Percentiles rank a stretch among this genome's conserved stretches.
These are phyloP conservation scores for Oophaga pumilio DNA, from an alignment of 2,113 vertebrate genomes.

Conservation along the genomic window DNA sequence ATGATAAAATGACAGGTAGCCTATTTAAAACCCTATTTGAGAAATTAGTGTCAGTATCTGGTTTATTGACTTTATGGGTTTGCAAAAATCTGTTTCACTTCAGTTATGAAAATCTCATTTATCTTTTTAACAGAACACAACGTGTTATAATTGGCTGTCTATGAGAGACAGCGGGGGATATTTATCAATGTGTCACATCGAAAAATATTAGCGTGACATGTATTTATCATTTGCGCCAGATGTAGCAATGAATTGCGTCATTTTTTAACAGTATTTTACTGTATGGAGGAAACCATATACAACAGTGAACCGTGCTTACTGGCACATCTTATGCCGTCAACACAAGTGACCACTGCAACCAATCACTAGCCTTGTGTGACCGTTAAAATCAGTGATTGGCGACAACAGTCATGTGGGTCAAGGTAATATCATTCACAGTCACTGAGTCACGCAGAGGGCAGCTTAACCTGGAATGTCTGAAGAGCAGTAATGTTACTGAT, in stretches of 20 bases:
- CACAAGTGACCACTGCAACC: too few relatives aligned
- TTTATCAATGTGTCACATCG: not conserved
- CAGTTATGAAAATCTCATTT: not conserved
- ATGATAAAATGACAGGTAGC: not conserved
- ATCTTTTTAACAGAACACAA: not conserved
- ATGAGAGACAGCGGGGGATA: not conserved
- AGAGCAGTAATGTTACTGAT: too few relatives aligned
- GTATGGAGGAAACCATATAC: not conserved
- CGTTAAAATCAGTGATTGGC: too few relatives aligned
- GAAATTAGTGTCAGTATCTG: not conserved
- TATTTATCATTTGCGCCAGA: not conserved
- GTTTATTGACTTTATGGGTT: not conserved
- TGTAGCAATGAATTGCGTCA: not conserved
- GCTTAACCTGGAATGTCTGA: too few relatives aligned
- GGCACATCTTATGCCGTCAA: too few relatives aligned
- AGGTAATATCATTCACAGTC: too few relatives aligned
- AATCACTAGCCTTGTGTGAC: too few relatives aligned
- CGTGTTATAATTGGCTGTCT: not conserved
- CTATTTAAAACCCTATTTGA: not conserved
- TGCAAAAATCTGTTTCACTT: not conserved
- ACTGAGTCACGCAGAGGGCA: too few relatives aligned
- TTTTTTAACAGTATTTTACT: not conserved
- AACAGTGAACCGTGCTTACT: too few relatives aligned
- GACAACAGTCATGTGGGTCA: too few relatives aligned
- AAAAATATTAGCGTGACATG: not conserved